Base-by-base conservation (phyloP, 1,140 invertebrate species). In the Drusus annulatus region DNA sequence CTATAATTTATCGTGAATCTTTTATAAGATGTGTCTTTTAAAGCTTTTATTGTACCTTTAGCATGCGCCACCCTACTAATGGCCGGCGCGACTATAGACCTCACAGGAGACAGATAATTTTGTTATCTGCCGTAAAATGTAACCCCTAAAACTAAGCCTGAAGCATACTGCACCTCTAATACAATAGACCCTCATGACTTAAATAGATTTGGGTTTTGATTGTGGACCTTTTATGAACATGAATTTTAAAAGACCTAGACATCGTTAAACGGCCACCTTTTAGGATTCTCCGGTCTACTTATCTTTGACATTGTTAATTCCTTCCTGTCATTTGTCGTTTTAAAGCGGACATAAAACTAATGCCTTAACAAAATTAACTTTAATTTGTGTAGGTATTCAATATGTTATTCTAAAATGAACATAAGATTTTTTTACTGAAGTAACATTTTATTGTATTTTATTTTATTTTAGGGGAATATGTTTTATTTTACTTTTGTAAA, bases 181-280 rank as follows among this genome's bases (percentile, higher is more conserved):
- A 71, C 68, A 71, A 71, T 71, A 45, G 68, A 19, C 68, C 68
- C 68, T n/a, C 68, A 71, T 71, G 31, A 31, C 45, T 45, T 45
- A 13, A 45, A n/a, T 50, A 71, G 68, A 71, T 71, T 65, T 28
- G 4, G 62, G 16, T 28, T 45, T n/a, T 65, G 62, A 65, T 65
- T 65, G 62, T 25, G 36, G 13, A 45, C 36, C 36, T 45, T 45
- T 45, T 45, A 45, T 45, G 36, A 45, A 45, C 36, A 45, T 13
- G 36, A 13, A 45, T 45, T 45, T 45, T 45, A 13, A 45, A 45
- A 45, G 10, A 45, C 36, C 36, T 10, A 45, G 36, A 45, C 54
- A n/a, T 56, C n/a, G 21, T 56, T 56, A 56, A 56, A 56, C 8
- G n/a, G n/a, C n/a, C n/a, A 56, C 54, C 54, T 56, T 56, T 56